Evolutionary conservation across 2,113 vertebrate genomes (phyloP), one percentile per base, ranked within the genome.

Genomic region (Oceanites oceanicus): DNA sequence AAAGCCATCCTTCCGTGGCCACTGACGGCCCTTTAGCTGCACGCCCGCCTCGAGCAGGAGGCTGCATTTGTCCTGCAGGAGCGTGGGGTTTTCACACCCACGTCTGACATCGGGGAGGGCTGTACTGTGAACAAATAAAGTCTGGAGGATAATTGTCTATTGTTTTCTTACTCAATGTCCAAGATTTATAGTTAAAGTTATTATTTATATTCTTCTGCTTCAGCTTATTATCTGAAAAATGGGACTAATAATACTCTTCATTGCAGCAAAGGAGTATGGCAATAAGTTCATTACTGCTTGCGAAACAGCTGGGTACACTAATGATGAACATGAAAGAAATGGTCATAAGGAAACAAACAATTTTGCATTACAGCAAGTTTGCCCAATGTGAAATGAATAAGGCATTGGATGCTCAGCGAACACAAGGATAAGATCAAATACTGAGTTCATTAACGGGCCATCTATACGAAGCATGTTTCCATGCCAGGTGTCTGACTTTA

Each of bases 251-350:
- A 50, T 40, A 42, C 13, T n/a, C 32, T 62, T 82, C 26, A 34
- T 36, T 87, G 88, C 73, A 72, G 61, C 76, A 82, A 68, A 65
- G 30, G 22, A 88, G 25, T 59, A 80, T 2, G 21, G 66, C 75
- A 94, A 22, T 76, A 89, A 94, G 62, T 93, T 93, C 61, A 78
- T 92, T 84, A 89, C 52, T 61, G 73, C 86, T 89, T 75, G 49
- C 0, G 0, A 92, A 94, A 87, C 68, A 85, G 70, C 76, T 80
- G 84, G 72, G 84, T 61, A 79, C 40, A 17, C 27, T 87, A 78
- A 91, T 21, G 52, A 91, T 23, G 40, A 92, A 79, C 38, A 40
- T 27, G 47, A 59, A 87, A 95, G 63, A 91, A 94, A 72, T 27
- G n/a, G 52, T 84, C 6, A 4, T 75, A 87, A 91, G 73, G 76